Evolutionary conservation across 2,888 invertebrate genomes (phyloP).

Genomic region (Lithophane leautieri): DNA sequence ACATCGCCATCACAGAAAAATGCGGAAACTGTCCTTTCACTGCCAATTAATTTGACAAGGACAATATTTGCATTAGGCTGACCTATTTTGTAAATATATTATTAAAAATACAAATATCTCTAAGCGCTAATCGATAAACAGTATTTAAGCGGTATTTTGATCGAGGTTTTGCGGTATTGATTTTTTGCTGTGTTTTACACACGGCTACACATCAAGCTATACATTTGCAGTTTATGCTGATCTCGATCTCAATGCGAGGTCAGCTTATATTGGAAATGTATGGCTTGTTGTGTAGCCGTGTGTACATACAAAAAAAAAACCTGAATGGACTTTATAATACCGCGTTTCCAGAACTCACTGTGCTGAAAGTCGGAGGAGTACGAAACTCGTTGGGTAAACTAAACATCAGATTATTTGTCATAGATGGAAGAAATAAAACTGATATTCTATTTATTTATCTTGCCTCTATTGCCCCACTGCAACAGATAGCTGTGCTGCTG

Average conservation of each 20-base stretch:
- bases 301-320: neutral
- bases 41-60: conserved; percentile 14
- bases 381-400: neutral
- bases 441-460: too few relatives aligned
- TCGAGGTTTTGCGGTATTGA: too few relatives aligned
- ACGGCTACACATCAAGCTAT: too few relatives aligned
- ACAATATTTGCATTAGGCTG: conserved; percentile 3
- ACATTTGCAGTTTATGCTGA: too few relatives aligned
- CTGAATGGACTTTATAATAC: neutral
- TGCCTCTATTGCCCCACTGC: too few relatives aligned
- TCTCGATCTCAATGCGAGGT: too few relatives aligned
- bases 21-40: conserved; percentile 42
- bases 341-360: neutral
- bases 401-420: neutral
- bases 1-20: conserved; percentile 38
- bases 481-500: too few relatives aligned
- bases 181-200: neutral
- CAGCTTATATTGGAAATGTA: too few relatives aligned
- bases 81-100: neutral
- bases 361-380: neutral
- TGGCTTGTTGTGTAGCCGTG: too few relatives aligned
- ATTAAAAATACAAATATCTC: conserved; percentile 1
- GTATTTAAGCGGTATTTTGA: conserved; percentile 1
- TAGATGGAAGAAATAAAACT: too few relatives aligned
- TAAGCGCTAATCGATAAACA: neutral